These are phyloP conservation scores for Aptenodytes patagonicus DNA, from an alignment of 2,113 vertebrate genomes.

Conservation along the genomic window DNA sequence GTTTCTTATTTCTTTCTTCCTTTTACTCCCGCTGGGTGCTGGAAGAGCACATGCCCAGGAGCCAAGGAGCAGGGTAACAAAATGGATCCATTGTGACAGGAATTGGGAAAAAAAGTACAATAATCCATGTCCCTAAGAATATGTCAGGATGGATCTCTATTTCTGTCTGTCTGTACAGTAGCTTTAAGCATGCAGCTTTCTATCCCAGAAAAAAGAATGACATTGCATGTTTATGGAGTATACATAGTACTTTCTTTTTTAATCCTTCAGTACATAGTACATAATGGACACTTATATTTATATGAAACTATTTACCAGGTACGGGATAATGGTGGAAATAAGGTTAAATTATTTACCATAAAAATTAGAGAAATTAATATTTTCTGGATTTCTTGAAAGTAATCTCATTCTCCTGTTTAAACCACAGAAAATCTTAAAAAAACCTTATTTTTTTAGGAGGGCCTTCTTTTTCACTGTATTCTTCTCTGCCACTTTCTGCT, in stretches of 20 bases:
- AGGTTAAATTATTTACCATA: neutral
- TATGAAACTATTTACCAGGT: neutral
- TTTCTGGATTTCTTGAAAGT: neutral
- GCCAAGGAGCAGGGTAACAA: neutral
- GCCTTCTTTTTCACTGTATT: neutral
- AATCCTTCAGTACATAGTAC: neutral
- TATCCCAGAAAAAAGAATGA: neutral
- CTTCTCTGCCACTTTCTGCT: neutral
- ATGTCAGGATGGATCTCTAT: slow-evolving; percentile 19
- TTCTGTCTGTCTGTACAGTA: slow-evolving; percentile 8
- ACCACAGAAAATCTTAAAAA: neutral
- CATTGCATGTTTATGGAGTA: neutral
- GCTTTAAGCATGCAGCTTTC: slow-evolving; percentile 1
- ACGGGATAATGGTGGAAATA: neutral
- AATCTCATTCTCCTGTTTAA: neutral
- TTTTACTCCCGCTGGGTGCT: neutral
- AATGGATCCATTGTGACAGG: slow-evolving; percentile 39
- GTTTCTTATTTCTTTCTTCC: neutral
- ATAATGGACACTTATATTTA: neutral
- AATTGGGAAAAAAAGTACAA: neutral
- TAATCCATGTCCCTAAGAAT: neutral
- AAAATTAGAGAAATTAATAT: neutral
- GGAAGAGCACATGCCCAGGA: neutral
- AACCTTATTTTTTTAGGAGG: neutral
- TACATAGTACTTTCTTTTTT: neutral